Percentiles rank a stretch among this genome's conserved stretches.
Conservation (phyloP, 2,888 invertebrate genomes). For the Crossocerus cetratus region DNA sequence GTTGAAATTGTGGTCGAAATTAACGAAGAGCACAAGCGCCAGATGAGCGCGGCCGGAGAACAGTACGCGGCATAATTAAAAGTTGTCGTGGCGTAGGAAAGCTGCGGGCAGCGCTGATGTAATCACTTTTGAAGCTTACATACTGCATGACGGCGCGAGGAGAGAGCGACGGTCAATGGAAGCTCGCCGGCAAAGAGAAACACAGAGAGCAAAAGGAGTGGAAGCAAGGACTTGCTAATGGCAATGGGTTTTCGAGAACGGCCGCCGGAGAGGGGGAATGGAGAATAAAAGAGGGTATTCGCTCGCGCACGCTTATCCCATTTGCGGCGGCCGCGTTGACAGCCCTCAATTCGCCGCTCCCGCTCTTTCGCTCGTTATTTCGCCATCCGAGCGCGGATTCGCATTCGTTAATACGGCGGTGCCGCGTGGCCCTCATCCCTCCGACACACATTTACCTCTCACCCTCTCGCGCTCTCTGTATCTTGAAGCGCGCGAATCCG, state of each 20-base stretch:
- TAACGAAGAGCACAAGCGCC: too few species aligned
- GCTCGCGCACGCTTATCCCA: slow-evolving; percentile 5
- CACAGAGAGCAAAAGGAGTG: not conserved
- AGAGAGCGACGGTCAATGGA: slow-evolving; percentile 3
- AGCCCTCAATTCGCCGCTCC: slow-evolving; percentile 14
- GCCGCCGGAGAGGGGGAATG: slow-evolving; percentile 15
- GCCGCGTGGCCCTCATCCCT: too few species aligned
- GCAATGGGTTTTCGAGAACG: slow-evolving; percentile 11
- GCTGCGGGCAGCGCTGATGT: too few species aligned
- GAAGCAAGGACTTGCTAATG: slow-evolving; percentile 19
- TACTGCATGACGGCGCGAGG: not conserved
- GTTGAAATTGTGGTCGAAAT: too few species aligned
- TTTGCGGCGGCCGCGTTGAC: slow-evolving; percentile 22
- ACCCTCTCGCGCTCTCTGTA: not conserved
- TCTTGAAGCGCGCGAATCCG: slow-evolving; percentile 32
- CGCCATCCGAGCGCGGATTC: slow-evolving; percentile 19
- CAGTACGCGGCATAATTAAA: too few species aligned
- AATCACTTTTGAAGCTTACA: too few species aligned
- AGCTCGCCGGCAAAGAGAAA: not conserved
- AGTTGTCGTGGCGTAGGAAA: too few species aligned
- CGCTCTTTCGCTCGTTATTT: slow-evolving; percentile 40
- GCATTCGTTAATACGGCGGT: slow-evolving; percentile 31
- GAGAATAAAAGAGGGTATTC: slow-evolving; percentile 10
- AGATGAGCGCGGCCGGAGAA: too few species aligned
- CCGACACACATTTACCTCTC: too few species aligned